Evolutionary conservation across 2,888 invertebrate species (phyloP), one percentile per base, ranked within the genome.

Genomic region (Ptychoptera albimana): DNA sequence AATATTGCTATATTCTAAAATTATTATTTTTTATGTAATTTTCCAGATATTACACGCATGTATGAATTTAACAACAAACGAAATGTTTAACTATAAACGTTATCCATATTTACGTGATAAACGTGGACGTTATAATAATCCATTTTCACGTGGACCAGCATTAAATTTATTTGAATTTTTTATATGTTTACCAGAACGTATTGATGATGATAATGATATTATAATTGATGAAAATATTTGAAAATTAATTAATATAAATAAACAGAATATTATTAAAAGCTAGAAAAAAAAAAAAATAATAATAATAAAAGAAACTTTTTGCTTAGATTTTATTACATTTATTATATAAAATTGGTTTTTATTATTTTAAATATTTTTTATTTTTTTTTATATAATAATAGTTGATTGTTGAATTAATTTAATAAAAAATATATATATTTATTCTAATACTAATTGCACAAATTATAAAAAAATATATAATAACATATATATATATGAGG

Each of bases 51-150:
- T 89, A 15, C 89, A 92, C 61, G 89, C 88, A 10, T 84, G 87
- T 59, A 85, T 87, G 84, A 93, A 93, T 68, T 67, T 92, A 47
- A 92, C 93, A 8, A 91, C 91, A 39, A 93, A 92, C 62, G 92
- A 93, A 67, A 87, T 89, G 83, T 86, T 91, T 60, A 92, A 92
- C 67, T 86, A 86, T 62, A 88, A 88, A 60, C 73, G 91, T 43
- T 92, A 92, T 62, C 82, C 87, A 0, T 92, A 93, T 61, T 64
- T 93, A 49, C 72, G 89, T 44, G 91, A 92, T 61, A 87, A 85
- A 58, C 74, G 84, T 47, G 92, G 92, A 2, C 76, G 82, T 49
- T 92, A 88, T 61, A 79, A 82, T 58, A 93, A 92, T 67, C 91
- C 91, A 0, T 93, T 88, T 60, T 86, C 89, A n/a, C 72, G 88